Evolutionary conservation across 2,888 invertebrate species (phyloP).

Genomic region (Cyaniris semiargus): DNA sequence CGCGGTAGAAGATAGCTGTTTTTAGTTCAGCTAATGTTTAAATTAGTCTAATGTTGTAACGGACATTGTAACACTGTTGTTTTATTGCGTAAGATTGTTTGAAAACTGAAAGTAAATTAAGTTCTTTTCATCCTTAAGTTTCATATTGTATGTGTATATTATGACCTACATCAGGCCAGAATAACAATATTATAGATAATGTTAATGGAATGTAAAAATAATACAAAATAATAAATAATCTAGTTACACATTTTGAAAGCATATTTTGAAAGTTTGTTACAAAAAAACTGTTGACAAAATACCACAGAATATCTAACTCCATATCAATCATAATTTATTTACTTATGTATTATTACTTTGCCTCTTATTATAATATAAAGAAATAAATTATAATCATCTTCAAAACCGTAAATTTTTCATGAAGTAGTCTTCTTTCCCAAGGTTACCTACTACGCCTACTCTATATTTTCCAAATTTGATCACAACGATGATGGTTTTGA

Average conservation of each 20-base stretch:
- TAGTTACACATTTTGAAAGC: not conserved
- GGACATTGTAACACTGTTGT: conserved; percentile 11
- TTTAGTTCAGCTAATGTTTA: conserved; percentile 8
- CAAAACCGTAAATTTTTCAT: too few species aligned
- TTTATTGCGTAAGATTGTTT: conserved; percentile 3
- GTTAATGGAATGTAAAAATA: not conserved
- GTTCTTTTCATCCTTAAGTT: not conserved
- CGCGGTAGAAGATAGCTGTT: not conserved
- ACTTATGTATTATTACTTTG: too few species aligned
- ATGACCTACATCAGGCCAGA: not conserved
- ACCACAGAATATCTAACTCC: not conserved
- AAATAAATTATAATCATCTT: not conserved
- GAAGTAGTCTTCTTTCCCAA: too few species aligned
- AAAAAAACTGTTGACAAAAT: not conserved
- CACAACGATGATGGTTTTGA: too few species aligned
- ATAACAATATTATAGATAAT: not conserved
- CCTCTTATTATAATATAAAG: not conserved
- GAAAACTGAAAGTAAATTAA: not conserved
- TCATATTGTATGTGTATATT: not conserved
- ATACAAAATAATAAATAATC: not conserved
- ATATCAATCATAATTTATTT: not conserved
- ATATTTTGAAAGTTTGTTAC: not conserved
- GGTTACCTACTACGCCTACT: too few species aligned
- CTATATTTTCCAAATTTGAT: too few species aligned
- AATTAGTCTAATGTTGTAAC: conserved; percentile 23